A percentile compares a stretch with the other conserved stretches of the same genome.
These are phyloP conservation scores for Eretmochelys imbricata DNA, from an alignment of 2,113 vertebrate species.

Conservation along the genomic window DNA sequence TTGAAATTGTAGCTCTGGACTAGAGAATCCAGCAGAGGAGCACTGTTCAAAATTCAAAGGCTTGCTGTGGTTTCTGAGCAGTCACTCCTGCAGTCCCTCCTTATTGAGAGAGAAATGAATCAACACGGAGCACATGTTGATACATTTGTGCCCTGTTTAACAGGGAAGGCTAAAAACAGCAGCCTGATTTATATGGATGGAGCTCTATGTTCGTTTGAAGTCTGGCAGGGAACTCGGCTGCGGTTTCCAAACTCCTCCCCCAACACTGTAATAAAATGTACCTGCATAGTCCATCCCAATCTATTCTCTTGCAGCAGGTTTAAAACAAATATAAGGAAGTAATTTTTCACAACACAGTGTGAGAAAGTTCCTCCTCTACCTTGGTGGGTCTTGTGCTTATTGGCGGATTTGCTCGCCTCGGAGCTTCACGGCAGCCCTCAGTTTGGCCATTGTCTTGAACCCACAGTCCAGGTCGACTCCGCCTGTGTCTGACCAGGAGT, in stretches of 20 bases:
- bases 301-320: neutral
- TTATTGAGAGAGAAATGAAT: neutral
- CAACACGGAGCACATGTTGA: neutral
- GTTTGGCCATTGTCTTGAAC: too few species aligned
- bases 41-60: neutral
- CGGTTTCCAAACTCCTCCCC: too few species aligned
- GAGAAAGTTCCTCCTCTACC: too few species aligned
- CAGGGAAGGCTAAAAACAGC: neutral
- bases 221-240: too few species aligned
- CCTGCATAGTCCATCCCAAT: too few species aligned
- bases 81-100: neutral
- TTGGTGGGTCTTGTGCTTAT: too few species aligned
- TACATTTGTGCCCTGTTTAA: neutral
- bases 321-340: neutral
- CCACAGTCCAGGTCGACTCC: too few species aligned
- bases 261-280: too few species aligned
- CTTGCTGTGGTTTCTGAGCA: neutral
- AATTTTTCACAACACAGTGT: neutral
- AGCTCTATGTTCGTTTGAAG: too few species aligned
- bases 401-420: too few species aligned
- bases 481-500: too few species aligned
- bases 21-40: neutral
- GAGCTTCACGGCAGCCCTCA: too few species aligned
- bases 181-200: neutral
- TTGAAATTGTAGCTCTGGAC: neutral